phyloP scores from a whole-genome alignment of 2,113 vertebrate species.

The Rhabdornis inornatus region DNA sequence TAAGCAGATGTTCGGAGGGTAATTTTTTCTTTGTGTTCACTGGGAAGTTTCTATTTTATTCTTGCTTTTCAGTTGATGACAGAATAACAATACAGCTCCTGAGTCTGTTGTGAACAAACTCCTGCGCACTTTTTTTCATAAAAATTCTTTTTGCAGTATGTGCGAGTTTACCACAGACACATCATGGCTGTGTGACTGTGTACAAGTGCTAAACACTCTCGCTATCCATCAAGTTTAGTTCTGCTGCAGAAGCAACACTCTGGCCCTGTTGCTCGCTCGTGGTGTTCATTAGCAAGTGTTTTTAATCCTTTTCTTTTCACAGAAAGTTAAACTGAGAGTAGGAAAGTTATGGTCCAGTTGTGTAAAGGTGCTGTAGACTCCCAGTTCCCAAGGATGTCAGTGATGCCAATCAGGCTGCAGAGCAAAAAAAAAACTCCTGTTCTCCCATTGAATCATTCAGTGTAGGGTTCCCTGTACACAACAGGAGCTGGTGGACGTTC shows the following conservation, averaged over 20 bases:
- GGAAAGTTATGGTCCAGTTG: not conserved
- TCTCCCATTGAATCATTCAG: rapidly evolving
- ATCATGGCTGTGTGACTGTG: not conserved
- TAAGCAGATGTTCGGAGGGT: not conserved
- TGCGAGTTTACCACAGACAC: not conserved
- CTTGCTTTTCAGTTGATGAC: not conserved
- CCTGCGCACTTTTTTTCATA: not conserved
- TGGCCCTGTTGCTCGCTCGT: not conserved
- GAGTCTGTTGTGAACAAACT: not conserved
- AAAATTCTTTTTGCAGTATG: not conserved
- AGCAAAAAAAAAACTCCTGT: not conserved
- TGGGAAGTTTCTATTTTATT: not conserved
- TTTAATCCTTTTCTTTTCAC: not conserved
- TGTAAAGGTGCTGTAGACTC: not conserved
- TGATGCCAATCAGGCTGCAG: not conserved
- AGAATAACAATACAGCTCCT: not conserved
- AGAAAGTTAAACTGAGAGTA: not conserved
- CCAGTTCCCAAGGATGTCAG: not conserved
- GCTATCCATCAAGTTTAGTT: not conserved
- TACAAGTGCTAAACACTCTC: not conserved
- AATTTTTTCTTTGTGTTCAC: not conserved
- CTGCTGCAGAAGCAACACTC: not conserved
- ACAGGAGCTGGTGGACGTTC: not conserved
- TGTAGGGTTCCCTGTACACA: not conserved
- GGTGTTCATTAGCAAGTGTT: not conserved